Evolutionary conservation across 2,797 vertebrate species (phyloP).

Genomic region (Acestrorhynchus altus): DNA sequence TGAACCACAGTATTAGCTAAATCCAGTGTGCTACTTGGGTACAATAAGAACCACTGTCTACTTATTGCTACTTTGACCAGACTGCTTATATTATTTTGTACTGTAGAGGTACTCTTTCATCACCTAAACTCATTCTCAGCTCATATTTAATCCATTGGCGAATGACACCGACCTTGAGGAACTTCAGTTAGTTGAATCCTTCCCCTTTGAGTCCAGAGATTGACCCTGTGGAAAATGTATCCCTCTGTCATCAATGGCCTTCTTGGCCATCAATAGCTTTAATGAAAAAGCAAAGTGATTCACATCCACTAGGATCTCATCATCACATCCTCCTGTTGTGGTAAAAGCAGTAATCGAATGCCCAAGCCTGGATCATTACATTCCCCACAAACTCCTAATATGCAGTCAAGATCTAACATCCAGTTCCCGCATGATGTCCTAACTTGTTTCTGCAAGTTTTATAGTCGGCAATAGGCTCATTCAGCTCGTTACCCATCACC

Average conservation of each 20-base stretch:
- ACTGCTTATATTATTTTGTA: background rate
- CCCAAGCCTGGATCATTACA: background rate
- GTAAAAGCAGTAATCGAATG: background rate
- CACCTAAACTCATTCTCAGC: background rate
- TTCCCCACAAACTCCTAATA: background rate
- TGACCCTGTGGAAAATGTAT: background rate
- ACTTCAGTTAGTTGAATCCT: background rate
- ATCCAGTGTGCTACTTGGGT: no score
- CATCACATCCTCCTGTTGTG: background rate
- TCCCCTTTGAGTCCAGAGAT: background rate
- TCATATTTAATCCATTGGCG: background rate
- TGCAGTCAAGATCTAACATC: background rate
- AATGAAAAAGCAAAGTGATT: background rate
- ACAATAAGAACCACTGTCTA: no score
- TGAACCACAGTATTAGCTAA: no score
- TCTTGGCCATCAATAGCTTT: background rate
- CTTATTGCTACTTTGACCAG: no score
- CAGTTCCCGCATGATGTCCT: background rate
- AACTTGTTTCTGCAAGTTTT: no score
- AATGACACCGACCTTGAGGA: background rate
- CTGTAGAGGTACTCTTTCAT: background rate
- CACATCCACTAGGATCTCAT: background rate
- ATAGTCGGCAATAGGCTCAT: no score
- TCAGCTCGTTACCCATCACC: no score
- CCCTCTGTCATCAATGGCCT: background rate